Evolutionary conservation across 2,797 vertebrate species (phyloP), one percentile per base, ranked within the genome.

Genomic region (Carduelis carduelis): DNA sequence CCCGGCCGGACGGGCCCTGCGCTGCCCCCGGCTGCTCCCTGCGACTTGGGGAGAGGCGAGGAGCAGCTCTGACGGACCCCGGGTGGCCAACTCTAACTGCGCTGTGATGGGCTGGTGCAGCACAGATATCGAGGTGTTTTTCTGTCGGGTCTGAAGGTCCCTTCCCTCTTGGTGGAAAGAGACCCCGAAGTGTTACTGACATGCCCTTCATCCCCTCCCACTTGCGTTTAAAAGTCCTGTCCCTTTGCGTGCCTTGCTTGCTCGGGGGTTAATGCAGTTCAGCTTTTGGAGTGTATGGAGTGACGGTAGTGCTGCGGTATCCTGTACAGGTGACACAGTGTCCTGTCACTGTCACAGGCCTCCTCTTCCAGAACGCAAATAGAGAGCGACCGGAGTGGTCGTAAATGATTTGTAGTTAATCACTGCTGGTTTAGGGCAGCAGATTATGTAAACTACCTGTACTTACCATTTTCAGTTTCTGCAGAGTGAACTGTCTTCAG

Each of bases 1-100:
- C 91, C 94, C 89, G n/a, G 94, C 89, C 55, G 53, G 92, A 53
- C 88, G 80, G 94, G 96, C 96, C 77, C 8, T 3, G 30, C 32
- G n/a, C 75, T 95, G 95, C 93, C 93, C 88, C n/a, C n/a, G 44
- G 14, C 61, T 39, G 55, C 10, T 1, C 39, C 13, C 6, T 17
- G 46, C 39, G 2, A 7, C 28, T 4, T 8, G 8, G 16, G 34
- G 47, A 23, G 47, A 26, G 43, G 26, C 21, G 2, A 2, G 6
- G 37, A 27, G 17, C 32, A 4, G 32, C 37, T 19, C 21, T 14
- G 76, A 1, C 14, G 2, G 30, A 1, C 19, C 46, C 32, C 1
- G 35, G 7, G 17, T 14, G 3, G 10, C n/a, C 20, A 0, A 0
- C 39, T 27, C 20, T 7, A 3, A 2, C 4, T 4, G 12, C 30